Base-by-base conservation (phyloP, 1,140 invertebrate genomes). In the Solenopsis fugax region DNA sequence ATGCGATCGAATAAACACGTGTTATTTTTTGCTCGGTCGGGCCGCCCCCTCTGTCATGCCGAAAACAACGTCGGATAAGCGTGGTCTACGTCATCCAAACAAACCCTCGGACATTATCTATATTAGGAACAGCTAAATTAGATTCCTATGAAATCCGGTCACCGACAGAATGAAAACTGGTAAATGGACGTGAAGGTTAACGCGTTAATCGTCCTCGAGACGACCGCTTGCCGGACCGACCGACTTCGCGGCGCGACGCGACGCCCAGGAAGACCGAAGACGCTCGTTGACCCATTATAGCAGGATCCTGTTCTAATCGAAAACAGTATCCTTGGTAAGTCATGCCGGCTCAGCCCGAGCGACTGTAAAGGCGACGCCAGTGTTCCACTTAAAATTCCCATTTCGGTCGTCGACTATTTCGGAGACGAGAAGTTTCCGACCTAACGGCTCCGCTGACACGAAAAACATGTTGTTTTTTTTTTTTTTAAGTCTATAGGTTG, bases 151-250 rank as follows among this genome's bases (percentile, higher is more conserved):
- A 71, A 81, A 81, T 71, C 34, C 21, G 18, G 12, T 60, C 54
- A 60, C 1, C 45, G n/a, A 41, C n/a, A 13, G 29, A 80, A 80
- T 52, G 34, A 65, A 80, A 82, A 82, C 52, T 78, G 60, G 16
- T 62, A 67, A 65, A 37, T 65, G 37, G 64, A 81, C 41, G 54
- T 62, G 69, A 84, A 84, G 69, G 80, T 82, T 84, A 84, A 73
- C 56, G 41, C 29, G 24, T 84, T 84, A 84, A 84, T 84, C 69
- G 69, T 73, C 80, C 80, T 73, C 80, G 80, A 84, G 80, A 84
- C 80, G 69, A 82, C 65, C 50, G 65, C n/a, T 82, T 24, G 52
- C 54, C 21, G 78, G 52, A 29, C 12, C 62, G 65, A 72, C 18
- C 67, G 80, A 84, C 80, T 84, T 73, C 24, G 80, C 69, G 80